Base-by-base conservation (phyloP, 2,113 vertebrate genomes). In the Phyllostomus hastatus region DNA sequence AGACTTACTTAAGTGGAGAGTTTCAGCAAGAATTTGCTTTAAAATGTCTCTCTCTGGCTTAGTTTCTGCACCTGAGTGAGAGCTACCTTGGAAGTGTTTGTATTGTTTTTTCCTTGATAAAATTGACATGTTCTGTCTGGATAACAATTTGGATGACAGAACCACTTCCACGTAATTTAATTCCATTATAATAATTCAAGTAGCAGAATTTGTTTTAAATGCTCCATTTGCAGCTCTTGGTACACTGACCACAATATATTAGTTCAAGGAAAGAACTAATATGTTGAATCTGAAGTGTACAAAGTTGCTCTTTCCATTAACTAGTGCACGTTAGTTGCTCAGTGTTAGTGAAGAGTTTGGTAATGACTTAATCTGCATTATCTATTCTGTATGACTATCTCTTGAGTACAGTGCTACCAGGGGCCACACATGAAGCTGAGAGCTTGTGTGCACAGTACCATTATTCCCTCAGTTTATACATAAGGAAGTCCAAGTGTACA, bases 21-120 rank as follows among this genome's bases (percentile, higher is more conserved):
- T 15, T 48, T 20, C 67, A 66, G 14, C 38, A 57, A 92, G 4
- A 31, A 41, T 82, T 96, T 73, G 19, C 33, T 89, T 95, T 87
- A 50, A 93, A 81, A 33, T 48, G 1, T 52, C 33, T 87, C 7
- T 75, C 64, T 26, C 41, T 88, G 46, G 50, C 22, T 70, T 61
- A 43, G 10, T 85, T 88, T 92, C n/a, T 76, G 22, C 10, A 57
- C 10, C 2, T 87, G n/a, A 10, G 43, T 22, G 24, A 66, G 43
- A 31, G 33, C 38, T 28, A 8, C 28, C 9, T 66, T n/a, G 26
- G 61, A 72, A 66, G n/a, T 31, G 7, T 46, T 31, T n/a, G 43
- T 38, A 16, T 57, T 72, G 31, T 80, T 80, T 86, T 93, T 48
- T 91, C 38, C 16, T 10, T 84, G 26, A 8, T 54, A 61, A 88